Evolutionary conservation across 2,888 invertebrate genomes (phyloP).

Genomic region (Tipula unca): DNA sequence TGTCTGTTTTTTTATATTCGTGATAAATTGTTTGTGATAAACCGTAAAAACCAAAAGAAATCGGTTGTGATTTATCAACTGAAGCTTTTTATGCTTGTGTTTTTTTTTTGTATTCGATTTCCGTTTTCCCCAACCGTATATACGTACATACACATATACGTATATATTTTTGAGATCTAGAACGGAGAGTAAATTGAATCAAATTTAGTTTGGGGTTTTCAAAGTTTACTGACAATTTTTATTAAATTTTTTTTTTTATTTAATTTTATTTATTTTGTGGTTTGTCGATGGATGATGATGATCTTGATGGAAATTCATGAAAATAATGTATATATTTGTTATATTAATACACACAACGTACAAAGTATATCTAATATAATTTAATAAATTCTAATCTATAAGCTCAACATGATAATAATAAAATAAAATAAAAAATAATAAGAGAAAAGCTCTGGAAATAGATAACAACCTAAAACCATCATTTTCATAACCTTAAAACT

Average conservation of each 20-base stretch:
- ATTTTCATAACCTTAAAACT: background rate
- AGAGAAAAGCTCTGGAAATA: background rate
- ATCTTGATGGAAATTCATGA: background rate
- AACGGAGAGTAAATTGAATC: background rate
- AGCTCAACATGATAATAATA: background rate
- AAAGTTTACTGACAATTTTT: background rate
- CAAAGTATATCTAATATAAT: background rate
- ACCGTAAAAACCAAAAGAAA: background rate
- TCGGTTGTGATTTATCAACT: background rate
- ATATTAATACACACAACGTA: background rate
- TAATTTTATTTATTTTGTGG: background rate
- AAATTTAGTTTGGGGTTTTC: background rate
- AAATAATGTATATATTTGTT: background rate
- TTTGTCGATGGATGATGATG: background rate
- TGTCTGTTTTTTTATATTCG: background rate
- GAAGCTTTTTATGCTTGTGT: background rate
- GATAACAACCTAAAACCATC: background rate
- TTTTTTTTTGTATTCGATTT: background rate
- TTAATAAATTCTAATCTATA: background rate
- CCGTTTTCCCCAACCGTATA: background rate
- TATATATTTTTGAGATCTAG: background rate
- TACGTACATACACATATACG: background rate
- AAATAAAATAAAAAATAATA: no score
- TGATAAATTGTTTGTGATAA: constrained; percentile 14
- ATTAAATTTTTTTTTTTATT: background rate